Evolutionary conservation across 1,140 invertebrate genomes (phyloP).

Genomic region (Monomorium pharaonis): DNA sequence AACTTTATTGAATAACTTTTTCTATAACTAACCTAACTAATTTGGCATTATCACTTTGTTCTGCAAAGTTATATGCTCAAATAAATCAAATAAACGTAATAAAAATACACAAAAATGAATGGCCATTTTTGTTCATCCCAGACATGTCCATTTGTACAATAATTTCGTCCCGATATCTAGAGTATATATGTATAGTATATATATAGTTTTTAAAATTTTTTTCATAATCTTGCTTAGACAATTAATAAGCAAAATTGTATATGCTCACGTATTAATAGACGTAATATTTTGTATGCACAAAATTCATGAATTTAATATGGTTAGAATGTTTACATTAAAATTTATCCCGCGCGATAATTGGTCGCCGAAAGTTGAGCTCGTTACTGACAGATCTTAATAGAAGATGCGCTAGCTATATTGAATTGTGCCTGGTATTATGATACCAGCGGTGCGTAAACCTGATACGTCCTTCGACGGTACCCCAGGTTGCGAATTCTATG

Average conservation of each 20-base stretch:
- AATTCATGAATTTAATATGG: not conserved
- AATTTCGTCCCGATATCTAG: not conserved
- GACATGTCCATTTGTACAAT: not conserved
- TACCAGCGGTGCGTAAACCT: constrained; percentile 42
- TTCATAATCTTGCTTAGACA: not conserved
- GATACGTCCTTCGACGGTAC: constrained; percentile 53
- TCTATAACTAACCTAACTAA: not conserved
- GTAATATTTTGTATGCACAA: not conserved
- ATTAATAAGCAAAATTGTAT: not conserved
- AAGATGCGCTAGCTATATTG: constrained; percentile 45
- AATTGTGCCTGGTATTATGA: constrained; percentile 46
- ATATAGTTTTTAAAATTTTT: too few relatives aligned
- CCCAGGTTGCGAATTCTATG: constrained; percentile 51
- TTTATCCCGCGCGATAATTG: constrained; percentile 39
- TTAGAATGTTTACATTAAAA: constrained; percentile 29
- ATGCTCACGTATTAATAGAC: not conserved
- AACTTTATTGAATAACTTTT: not conserved
- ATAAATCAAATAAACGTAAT: not conserved
- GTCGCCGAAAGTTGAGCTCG: constrained; percentile 46
- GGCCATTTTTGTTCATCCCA: not conserved
- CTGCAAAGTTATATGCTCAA: not conserved
- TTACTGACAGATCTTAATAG: constrained; percentile 50
- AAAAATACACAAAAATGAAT: not conserved
- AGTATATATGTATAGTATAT: not conserved
- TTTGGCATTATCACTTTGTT: not conserved